Conservation (phyloP, 2,797 vertebrate species). For the Sebastes dallii region DNA sequence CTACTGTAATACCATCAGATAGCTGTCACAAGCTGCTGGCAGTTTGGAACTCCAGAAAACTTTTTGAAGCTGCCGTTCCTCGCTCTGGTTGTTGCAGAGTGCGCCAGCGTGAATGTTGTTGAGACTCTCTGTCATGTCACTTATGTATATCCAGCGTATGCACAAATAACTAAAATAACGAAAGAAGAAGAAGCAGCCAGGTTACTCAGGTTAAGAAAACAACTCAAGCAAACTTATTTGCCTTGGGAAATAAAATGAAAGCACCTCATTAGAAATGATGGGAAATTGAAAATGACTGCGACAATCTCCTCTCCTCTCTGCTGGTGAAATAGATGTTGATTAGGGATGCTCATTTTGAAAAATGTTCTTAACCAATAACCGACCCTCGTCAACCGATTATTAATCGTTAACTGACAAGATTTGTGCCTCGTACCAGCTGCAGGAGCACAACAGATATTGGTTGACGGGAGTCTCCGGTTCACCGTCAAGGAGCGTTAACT, state of each 20-base stretch:
- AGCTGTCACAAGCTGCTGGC: not conserved
- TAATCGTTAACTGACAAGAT: no score
- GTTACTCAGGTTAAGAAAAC: not conserved
- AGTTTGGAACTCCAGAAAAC: not conserved
- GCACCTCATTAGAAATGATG: not conserved
- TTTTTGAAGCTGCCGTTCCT: not conserved
- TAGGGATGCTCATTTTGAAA: no score
- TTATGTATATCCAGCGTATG: not conserved
- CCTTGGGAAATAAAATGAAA: not conserved
- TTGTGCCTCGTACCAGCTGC: no score
- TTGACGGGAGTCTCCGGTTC: no score
- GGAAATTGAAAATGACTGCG: no score
- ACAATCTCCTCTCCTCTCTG: not conserved
- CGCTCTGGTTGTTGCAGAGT: not conserved
- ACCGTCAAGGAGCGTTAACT: no score
- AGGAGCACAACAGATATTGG: no score
- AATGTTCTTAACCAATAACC: no score
- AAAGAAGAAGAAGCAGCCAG: not conserved
- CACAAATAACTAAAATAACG: not conserved
- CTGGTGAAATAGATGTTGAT: not conserved
- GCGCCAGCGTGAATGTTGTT: not conserved
- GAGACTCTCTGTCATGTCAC: not conserved
- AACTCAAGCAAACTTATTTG: not conserved
- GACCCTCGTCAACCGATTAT: no score
- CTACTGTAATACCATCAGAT: not conserved